Conservation (phyloP, 2,113 vertebrate genomes). For the Corythornis madagascariensis region DNA sequence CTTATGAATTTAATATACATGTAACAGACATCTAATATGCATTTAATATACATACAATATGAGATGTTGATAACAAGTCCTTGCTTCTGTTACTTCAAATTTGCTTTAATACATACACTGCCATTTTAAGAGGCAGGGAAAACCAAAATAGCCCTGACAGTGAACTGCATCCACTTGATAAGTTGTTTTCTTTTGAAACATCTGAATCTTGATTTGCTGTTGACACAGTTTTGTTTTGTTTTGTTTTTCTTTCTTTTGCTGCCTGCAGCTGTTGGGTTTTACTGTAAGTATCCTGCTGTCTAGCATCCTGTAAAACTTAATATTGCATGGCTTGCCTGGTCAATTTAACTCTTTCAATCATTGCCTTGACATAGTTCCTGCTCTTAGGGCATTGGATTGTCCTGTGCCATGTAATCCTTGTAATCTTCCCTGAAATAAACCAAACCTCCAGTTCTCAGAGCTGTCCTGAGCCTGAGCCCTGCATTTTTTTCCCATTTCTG, state of each 20-base stretch:
- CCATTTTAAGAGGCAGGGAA: not conserved
- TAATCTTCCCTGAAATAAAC: not conserved
- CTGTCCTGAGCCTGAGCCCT: not conserved
- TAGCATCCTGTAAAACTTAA: conserved; percentile 8
- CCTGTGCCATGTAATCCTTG: not conserved
- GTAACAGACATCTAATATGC: no score
- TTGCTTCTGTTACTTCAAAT: not conserved
- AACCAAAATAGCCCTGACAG: not conserved
- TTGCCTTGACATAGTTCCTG: not conserved
- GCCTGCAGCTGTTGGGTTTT: conserved; percentile 88
- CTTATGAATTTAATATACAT: no score
- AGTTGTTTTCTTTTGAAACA: conserved; percentile 10
- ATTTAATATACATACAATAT: no score
- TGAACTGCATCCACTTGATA: conserved; percentile 2
- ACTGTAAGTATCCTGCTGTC: conserved; percentile 87
- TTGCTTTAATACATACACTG: not conserved
- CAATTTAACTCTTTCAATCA: not conserved
- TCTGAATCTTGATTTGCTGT: conserved; percentile 29
- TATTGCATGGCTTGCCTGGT: conserved; percentile 52
- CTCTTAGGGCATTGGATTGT: not conserved
- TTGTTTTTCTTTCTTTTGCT: conserved; percentile 48
- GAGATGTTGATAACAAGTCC: not conserved
- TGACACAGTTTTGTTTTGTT: conserved; percentile 27
- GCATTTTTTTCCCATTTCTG: not conserved
- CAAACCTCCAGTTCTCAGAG: not conserved